These are phyloP conservation scores for Odontothrips loti DNA, from an alignment of 2,888 invertebrate genomes.

Conservation along the genomic window DNA sequence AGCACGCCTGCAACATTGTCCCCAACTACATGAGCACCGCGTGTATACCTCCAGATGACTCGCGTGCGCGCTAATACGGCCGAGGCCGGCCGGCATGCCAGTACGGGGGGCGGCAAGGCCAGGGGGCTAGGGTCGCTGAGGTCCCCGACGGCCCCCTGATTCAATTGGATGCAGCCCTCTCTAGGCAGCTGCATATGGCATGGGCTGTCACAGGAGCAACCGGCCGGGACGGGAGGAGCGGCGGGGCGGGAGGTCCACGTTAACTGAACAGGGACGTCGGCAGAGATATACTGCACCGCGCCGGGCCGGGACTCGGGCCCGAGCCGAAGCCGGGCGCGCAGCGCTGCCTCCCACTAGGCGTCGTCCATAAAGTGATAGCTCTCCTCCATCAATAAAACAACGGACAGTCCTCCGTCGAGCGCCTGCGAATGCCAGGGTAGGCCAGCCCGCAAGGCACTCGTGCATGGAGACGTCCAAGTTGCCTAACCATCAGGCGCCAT, in stretches of 20 bases:
- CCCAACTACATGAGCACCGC: too few relatives aligned
- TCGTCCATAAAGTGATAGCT: too few relatives aligned
- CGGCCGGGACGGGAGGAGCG: not conserved
- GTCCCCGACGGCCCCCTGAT: not conserved
- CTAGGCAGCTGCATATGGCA: not conserved
- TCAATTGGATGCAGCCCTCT: constrained; percentile 4
- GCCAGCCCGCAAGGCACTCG: too few relatives aligned
- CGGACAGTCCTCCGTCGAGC: too few relatives aligned
- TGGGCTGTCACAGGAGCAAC: constrained; percentile 11
- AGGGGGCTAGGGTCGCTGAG: too few relatives aligned
- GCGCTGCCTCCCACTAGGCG: too few relatives aligned
- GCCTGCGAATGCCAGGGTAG: too few relatives aligned
- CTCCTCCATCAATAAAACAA: too few relatives aligned
- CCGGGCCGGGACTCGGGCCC: not conserved
- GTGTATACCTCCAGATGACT: too few relatives aligned
- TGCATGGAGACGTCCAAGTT: too few relatives aligned
- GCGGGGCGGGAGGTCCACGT: not conserved
- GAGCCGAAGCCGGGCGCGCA: not conserved
- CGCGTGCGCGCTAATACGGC: not conserved
- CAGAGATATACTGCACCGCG: not conserved
- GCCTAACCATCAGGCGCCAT: too few relatives aligned
- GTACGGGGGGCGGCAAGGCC: too few relatives aligned
- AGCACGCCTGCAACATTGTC: not conserved
- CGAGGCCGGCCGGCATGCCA: not conserved
- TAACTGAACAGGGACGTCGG: not conserved